These are phyloP conservation scores for Rhagologus leucostigma DNA, from an alignment of 2,113 vertebrate species.

Conservation along the genomic window DNA sequence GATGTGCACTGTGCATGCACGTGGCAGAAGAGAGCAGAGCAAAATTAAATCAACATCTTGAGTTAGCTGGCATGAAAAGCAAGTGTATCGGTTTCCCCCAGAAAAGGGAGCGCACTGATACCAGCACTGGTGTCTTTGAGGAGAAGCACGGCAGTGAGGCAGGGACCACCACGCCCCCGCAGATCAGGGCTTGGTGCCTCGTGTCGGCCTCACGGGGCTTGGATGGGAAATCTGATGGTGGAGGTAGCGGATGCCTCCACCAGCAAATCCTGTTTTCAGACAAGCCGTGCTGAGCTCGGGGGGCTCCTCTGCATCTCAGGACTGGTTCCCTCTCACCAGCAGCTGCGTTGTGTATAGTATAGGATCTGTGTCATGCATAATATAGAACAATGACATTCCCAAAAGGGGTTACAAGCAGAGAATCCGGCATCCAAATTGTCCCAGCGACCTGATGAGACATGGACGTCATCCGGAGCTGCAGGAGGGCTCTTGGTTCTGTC, in stretches of 20 bases:
- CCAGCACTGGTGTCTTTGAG: neutral
- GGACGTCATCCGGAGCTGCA: neutral
- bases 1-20: neutral
- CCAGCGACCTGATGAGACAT: neutral
- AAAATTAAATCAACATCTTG: neutral
- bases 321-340: neutral
- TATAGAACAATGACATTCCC: neutral
- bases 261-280: neutral
- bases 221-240: neutral
- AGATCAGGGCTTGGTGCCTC: neutral
- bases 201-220: fast-evolving
- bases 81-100: fast-evolving
- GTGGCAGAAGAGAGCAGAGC: neutral
- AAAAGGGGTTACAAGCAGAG: neutral
- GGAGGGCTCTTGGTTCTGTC: neutral
- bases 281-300: neutral
- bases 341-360: neutral
- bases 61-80: neutral
- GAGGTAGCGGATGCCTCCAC: neutral
- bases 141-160: neutral
- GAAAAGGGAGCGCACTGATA: fast-evolving
- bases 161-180: fast-evolving
- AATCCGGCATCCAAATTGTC: neutral
- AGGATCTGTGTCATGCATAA: neutral
- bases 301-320: neutral